Evolutionary conservation across 2,888 invertebrate species (phyloP), one percentile per base, ranked within the genome.

Genomic region (Coenonympha arcania): DNA sequence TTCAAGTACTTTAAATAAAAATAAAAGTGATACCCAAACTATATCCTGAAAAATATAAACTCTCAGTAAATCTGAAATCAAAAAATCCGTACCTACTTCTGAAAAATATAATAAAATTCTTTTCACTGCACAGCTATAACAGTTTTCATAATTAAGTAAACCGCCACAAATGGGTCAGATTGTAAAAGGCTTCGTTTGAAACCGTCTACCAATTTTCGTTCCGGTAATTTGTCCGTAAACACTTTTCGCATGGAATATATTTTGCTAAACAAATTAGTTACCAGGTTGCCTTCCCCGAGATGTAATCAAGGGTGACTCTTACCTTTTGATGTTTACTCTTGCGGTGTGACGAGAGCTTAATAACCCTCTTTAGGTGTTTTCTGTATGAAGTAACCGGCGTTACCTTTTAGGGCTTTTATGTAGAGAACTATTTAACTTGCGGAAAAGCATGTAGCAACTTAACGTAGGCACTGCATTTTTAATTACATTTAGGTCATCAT

Each of bases 241-340:
- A 41, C 24, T 34, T 33, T 5, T n/a, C 15, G 1, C 9, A 36
- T 48, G 44, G 44, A 44, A 50, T 48, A 45, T 43, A 42, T 34
- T 48, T 50, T 48, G 36, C 15, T 48, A 24, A 42, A 24, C 36
- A 46, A 48, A 48, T 48, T 50, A 42, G 19, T 28, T 50, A 26
- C 42, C 46, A 3, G 26, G 33, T 60, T 64, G 61, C 61, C 69
- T 63, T 64, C 62, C 58, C 60, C 60, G 59, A 61, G 60, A 66
- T 64, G 68, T 70, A 73, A 74, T 73, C 69, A 71, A 74, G 72
- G 63, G 63, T 61, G 58, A 61, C 59, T 61, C 56, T 55, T 54
- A 42, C 48, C 53, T 54, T 34, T 56, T 59, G 52, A 56, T 59
- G 64, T 57, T 57, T 53, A 48, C 55, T 52, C 44, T 55, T 41